phyloP scores from a whole-genome alignment of 2,888 invertebrate genomes.

The Lasioglossum calceatum region DNA sequence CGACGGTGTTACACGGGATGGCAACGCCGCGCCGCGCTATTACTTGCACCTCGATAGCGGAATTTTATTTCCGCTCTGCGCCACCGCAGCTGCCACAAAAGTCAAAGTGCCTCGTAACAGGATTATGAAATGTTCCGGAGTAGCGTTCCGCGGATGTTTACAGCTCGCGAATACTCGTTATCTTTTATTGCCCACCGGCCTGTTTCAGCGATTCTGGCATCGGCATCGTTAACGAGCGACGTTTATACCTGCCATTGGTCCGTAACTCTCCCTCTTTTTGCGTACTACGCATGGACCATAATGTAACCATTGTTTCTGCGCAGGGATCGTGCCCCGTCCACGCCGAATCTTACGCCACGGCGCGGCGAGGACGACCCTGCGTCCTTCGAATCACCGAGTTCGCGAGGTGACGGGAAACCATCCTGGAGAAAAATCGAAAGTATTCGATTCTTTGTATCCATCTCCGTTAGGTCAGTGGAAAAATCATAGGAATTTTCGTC shows the following conservation, averaged over 20 bases:
- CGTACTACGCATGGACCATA: conserved; percentile 38
- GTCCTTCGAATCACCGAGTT: neutral
- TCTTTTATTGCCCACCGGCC: conserved; percentile 65
- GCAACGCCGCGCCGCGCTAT: conserved; percentile 55
- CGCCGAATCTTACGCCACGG: neutral
- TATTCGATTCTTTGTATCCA: neutral
- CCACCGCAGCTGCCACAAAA: conserved; percentile 64
- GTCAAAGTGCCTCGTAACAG: conserved; percentile 74
- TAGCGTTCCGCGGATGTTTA: conserved; percentile 72
- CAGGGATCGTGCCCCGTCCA: neutral
- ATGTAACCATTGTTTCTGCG: conserved; percentile 57
- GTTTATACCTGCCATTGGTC: conserved; percentile 66
- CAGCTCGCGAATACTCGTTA: conserved; percentile 71
- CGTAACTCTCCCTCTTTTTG: conserved; percentile 58
- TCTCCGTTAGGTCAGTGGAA: neutral
- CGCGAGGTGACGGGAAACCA: neutral
- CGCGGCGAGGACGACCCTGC: neutral
- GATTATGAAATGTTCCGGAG: conserved; percentile 74
- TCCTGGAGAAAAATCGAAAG: neutral
- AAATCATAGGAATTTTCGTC: neutral
- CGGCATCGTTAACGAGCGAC: conserved; percentile 70
- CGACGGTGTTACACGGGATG: conserved; percentile 26
- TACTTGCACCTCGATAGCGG: conserved; percentile 62
- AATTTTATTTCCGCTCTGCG: conserved; percentile 69
- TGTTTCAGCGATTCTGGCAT: conserved; percentile 72